Evolutionary conservation across 2,797 vertebrate species (phyloP), one percentile per base, ranked within the genome.

Genomic region (Scleropages formosus): DNA sequence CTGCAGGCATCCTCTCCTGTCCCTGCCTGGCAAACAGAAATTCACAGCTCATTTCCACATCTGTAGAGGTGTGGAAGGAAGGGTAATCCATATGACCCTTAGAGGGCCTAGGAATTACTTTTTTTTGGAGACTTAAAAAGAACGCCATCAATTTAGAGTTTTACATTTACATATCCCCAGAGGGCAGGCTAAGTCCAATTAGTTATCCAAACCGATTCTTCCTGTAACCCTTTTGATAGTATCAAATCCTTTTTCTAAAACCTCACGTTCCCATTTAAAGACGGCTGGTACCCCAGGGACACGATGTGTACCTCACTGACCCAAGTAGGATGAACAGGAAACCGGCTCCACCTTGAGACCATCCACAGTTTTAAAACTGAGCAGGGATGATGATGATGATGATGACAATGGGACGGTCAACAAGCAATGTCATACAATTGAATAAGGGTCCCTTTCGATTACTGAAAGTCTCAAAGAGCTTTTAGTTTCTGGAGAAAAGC

Each of bases 361-460:
- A 47, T 12, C 66, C 7, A 22, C n/a, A 68, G 15, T 44, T n/a
- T 31, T 6, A 39, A 39, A 39, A 39, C 66, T 51, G 18, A 56
- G 53, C 53, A 2, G 53, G 11, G 39, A 51, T 66, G 47, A 15
- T 44, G 47, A 47, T 47, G 20, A 51, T 51, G 20, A 66, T 51
- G 31, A 31, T 2, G 31, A 39, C 2, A n/a, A n/a, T n/a, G n/a
- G n/a, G n/a, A n/a, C n/a, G n/a, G 31, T 39, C 6, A 2, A 6
- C 65, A 65, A 49, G 15, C 66, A 68, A 68, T 20, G 39, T 31
- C n/a, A 24, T 13, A n/a, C 66, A 68, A 66, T 47, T 4, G 47
- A 22, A 12, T 49, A 66, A 44, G 22, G 47, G 66, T 9, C 11
- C 22, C 15, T 47, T 47, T 26, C 44, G 44, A 8, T 68, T 12